Evolutionary conservation across 2,113 vertebrate species (phyloP), one percentile per base, ranked within the genome.

Genomic region (Gnathonemus longibarbis): DNA sequence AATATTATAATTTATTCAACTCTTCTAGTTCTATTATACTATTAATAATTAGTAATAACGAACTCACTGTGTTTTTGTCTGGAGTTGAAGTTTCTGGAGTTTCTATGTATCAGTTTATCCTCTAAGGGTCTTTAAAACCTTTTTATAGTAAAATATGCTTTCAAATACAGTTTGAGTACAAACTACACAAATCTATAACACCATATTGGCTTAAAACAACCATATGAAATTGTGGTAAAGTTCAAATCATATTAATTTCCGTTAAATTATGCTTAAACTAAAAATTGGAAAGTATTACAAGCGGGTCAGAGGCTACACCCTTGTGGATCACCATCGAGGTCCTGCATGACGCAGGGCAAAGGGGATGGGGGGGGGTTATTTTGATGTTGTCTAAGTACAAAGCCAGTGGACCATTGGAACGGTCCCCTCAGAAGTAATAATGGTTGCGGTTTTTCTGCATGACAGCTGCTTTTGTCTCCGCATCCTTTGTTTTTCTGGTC

Each of bases 381-480:
- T 88, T 88, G 8, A 88, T 88, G 70, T 56, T 49, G n/a, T 90
- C 86, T 48, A 48, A 88, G 70, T 90, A 83, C 66, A 86, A 88
- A 88, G 48, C 62, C 86, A 58, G 35, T n/a, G 24, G 87, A 83
- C 90, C 87, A 58, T 90, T 88, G 66, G 39, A 90, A 88, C 15
- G n/a, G 19, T 39, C 70, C 83, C 46, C 87, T 83, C 49, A 88
- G 90, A 90, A 88, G 70, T 90, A 88, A 90, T 88, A 88, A 90
- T 62, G 35, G n/a, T 11, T 90, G 86, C n/a, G 87, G 86, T 90
- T 90, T 90, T 49, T 80, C 74, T 50, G 50, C 90, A 90, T 80
- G 74, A 90, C 46, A 90, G 66, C 24, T 77, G 58, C 89, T 80
- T 90, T 90, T 87, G 84, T 87, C 66, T 77, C 13, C 3, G 17